Evolutionary conservation across 1,140 invertebrate genomes (phyloP), one percentile per base, ranked within the genome.

Genomic region (Telenomus remus): DNA sequence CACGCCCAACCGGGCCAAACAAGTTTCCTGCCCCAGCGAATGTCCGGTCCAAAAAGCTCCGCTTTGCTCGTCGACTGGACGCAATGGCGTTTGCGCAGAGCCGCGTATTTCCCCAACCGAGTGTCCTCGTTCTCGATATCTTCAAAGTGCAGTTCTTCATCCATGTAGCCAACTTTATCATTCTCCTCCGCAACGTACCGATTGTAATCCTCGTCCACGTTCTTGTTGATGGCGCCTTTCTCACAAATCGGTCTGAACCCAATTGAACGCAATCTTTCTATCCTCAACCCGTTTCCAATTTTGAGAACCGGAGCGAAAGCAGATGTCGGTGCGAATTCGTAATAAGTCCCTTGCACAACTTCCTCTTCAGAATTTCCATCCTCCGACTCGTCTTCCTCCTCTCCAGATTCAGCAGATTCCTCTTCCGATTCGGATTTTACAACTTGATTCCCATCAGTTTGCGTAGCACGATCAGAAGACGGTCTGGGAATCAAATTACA

Each of bases 151-250:
- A 88, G 61, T 27, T 85, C 78, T 9, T 87, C 81, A 43, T 88
- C 83, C 85, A 87, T 86, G 11, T 87, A 88, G 4, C 79, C 81
- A 10, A 88, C 86, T 1, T 81, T 11, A 16, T 83, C 79, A 19
- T 80, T 86, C 27, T 86, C 84, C 27, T 87, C 87, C 11, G 78
- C 84, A 4, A 85, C 80, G 9, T 87, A 88, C 50, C 86, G 85
- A 47, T 85, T 81, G 27, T 85, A 88, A 9, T 83, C 82, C 43
- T 85, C 83, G 11, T 85, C 71, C 11, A 86, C 82, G 15, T 82
- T 79, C 12, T 81, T 81, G n/a, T 53, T 11, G 0, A 78, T 56
- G 6, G 46, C 12, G 0, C 27, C 51, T 1, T n/a, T n/a, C n/a
- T 50, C 56, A 7, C 15, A 47, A 15, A 88, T 88, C 8, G 87